Evolutionary conservation across 2,888 invertebrate species (phyloP).

Genomic region (Amphipoea oculea): DNA sequence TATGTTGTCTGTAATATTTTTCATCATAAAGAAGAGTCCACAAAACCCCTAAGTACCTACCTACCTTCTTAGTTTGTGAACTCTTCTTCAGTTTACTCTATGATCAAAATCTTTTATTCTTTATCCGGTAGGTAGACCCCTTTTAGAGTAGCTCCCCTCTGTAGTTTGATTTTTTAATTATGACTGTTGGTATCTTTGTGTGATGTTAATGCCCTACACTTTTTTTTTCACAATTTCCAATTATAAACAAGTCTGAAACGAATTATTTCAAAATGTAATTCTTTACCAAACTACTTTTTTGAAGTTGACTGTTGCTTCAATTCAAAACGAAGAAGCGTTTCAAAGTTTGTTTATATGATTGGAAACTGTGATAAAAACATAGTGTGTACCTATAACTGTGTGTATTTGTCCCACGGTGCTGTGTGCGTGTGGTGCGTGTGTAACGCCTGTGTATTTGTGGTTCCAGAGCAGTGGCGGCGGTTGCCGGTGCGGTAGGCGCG

Average conservation of each 20-base stretch:
- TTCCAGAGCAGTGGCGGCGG: conserved; percentile 91
- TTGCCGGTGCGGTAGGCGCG: conserved; percentile 90
- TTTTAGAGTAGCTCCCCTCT: conserved; percentile 37
- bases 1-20: conserved; percentile 5
- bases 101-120: conserved; percentile 7
- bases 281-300: not conserved
- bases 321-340: conserved; percentile 17
- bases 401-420: conserved; percentile 68
- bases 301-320: not conserved
- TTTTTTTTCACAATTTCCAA: conserved; percentile 49
- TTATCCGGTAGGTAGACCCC: conserved; percentile 8
- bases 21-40: not conserved
- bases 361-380: conserved; percentile 30
- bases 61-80: conserved; percentile 1
- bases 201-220: conserved; percentile 44
- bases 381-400: conserved; percentile 61
- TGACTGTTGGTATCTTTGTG: conserved; percentile 67
- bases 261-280: not conserved
- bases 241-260: conserved; percentile 32
- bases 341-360: conserved; percentile 31
- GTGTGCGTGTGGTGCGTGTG: conserved; percentile 77
- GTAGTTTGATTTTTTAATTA: conserved; percentile 46
- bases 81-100: conserved; percentile 8
- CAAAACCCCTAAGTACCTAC: not conserved
- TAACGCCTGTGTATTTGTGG: conserved; percentile 88